Evolutionary conservation across 2,113 vertebrate species (phyloP).

Genomic region (Zosterops hypoxanthus): DNA sequence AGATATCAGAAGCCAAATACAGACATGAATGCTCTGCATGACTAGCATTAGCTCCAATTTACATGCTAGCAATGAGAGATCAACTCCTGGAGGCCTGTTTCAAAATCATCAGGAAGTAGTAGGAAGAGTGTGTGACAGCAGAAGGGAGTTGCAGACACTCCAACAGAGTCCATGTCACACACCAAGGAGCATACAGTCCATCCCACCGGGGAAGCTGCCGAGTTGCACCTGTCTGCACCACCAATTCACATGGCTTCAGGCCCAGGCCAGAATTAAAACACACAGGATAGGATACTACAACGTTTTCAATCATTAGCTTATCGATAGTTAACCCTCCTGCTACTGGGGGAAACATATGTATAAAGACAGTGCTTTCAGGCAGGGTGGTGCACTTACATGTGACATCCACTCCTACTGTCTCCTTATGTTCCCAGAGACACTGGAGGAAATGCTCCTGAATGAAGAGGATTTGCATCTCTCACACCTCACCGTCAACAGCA

Average conservation of each 20-base stretch:
- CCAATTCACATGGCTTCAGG: not conserved
- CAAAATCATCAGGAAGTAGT: not conserved
- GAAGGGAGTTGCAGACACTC: not conserved
- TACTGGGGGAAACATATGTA: not conserved
- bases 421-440: not conserved
- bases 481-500: not conserved
- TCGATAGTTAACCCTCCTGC: not conserved
- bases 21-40: not conserved
- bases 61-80: not conserved
- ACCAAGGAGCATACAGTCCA: not conserved
- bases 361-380: not conserved
- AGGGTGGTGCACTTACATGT: not conserved
- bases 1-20: not conserved
- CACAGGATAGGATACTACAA: not conserved
- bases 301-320: not conserved
- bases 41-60: not conserved
- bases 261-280: not conserved
- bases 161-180: not conserved
- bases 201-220: not conserved
- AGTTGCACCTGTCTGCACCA: not conserved
- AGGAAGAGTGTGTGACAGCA: accelerated
- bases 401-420: not conserved
- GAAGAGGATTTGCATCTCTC: not conserved
- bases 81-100: not conserved
- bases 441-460: not conserved